Conservation (phyloP, 2,797 vertebrate genomes). For the Scolopax rusticola region DNA sequence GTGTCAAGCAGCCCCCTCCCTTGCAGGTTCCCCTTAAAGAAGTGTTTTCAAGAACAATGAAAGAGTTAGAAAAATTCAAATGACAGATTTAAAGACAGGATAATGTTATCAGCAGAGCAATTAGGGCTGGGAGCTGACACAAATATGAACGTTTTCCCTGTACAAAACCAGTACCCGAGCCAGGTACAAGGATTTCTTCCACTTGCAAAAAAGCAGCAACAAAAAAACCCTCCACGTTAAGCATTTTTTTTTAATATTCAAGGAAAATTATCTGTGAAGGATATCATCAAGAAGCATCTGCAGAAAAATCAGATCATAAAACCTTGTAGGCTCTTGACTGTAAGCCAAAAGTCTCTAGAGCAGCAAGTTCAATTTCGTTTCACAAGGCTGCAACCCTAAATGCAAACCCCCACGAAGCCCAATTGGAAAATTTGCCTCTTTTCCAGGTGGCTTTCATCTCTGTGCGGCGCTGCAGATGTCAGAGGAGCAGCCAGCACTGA, state of each 20-base stretch:
- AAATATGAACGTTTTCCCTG: background rate
- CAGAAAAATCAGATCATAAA: background rate
- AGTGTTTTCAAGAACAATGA: background rate
- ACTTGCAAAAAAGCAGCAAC: background rate
- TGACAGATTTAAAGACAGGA: background rate
- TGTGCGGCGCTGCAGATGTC: background rate
- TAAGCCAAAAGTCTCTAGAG: background rate
- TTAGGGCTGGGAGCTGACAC: background rate
- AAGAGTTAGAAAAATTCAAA: background rate
- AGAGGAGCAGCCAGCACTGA: background rate
- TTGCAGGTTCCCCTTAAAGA: background rate
- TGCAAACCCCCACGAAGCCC: accelerated
- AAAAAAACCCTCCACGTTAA: background rate
- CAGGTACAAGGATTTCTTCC: background rate
- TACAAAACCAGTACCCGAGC: background rate
- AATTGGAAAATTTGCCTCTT: background rate
- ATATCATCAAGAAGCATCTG: background rate
- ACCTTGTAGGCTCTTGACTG: background rate
- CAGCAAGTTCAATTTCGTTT: accelerated
- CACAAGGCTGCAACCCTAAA: background rate
- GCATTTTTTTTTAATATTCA: background rate
- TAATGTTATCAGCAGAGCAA: background rate
- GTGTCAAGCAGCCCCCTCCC: background rate
- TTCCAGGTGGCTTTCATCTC: background rate
- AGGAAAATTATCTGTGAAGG: background rate